phyloP scores from a whole-genome alignment of 2,113 vertebrate species.

The Pachyramphus minor region DNA sequence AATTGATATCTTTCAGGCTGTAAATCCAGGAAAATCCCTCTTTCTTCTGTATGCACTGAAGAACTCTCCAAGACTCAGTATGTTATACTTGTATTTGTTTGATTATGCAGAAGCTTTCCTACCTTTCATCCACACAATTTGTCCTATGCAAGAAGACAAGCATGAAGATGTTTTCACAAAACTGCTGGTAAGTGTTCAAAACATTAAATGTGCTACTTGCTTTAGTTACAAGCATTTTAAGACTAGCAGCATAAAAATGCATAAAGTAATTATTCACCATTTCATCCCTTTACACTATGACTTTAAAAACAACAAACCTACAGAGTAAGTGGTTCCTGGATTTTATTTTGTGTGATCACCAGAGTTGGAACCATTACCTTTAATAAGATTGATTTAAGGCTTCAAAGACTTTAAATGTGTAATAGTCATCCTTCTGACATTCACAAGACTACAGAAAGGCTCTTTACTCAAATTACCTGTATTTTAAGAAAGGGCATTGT shows the following conservation, averaged over 20 bases:
- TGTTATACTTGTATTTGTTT: constrained; percentile 91
- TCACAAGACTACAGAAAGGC: not conserved
- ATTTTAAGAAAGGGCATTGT: not conserved
- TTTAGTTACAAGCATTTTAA: not conserved
- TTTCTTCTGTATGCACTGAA: constrained; percentile 91
- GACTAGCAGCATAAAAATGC: not conserved
- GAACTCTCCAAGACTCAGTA: constrained; percentile 87
- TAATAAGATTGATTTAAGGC: not conserved
- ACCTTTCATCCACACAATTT: constrained; percentile 91
- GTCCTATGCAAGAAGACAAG: constrained; percentile 71
- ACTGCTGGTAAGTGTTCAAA: constrained; percentile 74
- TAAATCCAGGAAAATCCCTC: constrained; percentile 88
- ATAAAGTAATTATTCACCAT: not conserved
- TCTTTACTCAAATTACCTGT: not conserved
- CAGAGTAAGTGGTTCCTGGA: not conserved
- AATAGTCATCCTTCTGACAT: not conserved
- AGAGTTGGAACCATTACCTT: not conserved
- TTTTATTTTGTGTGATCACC: not conserved
- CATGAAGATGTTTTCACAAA: constrained; percentile 68
- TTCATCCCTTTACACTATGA: not conserved
- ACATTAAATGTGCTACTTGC: not conserved
- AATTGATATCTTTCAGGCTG: constrained; percentile 72
- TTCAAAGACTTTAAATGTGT: not conserved
- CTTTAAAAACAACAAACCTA: not conserved
- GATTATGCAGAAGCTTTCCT: constrained; percentile 90